phyloP scores from a whole-genome alignment of 2,113 vertebrate genomes.

The Eidolon helvum region DNA sequence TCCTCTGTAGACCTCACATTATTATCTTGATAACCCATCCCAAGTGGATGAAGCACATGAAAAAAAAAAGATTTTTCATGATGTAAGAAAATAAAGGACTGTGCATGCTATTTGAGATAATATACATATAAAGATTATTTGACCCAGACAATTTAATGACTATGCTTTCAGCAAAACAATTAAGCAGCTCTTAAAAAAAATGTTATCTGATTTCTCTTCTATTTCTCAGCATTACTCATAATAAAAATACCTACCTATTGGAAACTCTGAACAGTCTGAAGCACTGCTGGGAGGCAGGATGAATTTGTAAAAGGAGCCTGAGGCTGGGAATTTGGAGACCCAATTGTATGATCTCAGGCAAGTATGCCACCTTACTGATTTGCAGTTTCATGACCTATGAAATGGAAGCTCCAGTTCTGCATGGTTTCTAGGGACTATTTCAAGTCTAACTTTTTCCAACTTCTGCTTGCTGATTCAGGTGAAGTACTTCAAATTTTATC shows the following conservation, averaged over 20 bases:
- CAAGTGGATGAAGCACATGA: neutral
- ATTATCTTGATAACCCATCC: neutral
- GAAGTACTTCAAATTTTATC: neutral
- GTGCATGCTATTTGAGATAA: neutral
- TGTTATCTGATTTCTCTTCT: neutral
- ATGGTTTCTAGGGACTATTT: neutral
- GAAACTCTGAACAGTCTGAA: neutral
- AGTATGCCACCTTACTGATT: neutral
- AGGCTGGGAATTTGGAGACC: neutral
- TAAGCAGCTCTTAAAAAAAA: slow-evolving; percentile 41
- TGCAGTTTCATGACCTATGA: neutral
- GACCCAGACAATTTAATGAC: slow-evolving; percentile 17
- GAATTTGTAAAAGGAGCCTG: neutral
- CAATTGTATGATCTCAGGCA: neutral
- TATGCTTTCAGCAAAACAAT: slow-evolving; percentile 42
- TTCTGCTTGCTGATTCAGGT: neutral
- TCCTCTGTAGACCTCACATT: neutral
- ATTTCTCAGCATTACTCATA: neutral
- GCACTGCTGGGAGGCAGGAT: neutral
- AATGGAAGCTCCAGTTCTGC: neutral
- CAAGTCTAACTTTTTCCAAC: neutral
- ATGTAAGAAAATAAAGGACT: neutral
- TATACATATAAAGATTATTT: neutral
- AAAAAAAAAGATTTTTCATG: neutral
- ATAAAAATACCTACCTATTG: neutral